Evolutionary conservation across 2,113 vertebrate genomes (phyloP), one percentile per base, ranked within the genome.

Genomic region (Hirundichthys speculiger): DNA sequence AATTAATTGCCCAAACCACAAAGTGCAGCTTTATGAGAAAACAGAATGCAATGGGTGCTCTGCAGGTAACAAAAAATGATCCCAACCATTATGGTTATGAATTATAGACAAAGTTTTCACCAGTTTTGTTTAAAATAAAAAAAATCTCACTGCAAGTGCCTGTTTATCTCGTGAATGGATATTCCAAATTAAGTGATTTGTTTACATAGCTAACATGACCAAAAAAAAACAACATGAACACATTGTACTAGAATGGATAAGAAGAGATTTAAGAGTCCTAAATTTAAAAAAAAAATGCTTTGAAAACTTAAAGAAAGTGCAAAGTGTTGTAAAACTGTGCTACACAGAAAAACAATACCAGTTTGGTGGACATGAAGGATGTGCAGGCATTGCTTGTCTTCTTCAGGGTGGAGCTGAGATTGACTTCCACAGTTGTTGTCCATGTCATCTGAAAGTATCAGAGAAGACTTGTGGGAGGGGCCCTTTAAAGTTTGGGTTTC

Each of bases 261-360:
- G n/a, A 14, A 54, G 18, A 42, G 46, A 58, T 7, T n/a, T n/a
- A 65, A 45, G 41, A 64, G 27, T 20, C 30, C 9, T 34, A 34
- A 10, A 34, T 39, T 15, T 18, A 11, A 14, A 40, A 22, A 30
- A 24, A 39, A 16, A 55, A 60, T 54, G 14, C 14, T 40, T 12
- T 11, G 22, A 4, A 21, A 49, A 9, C 15, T 24, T 14, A 57
- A n/a, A 15, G 3, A 39, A 27, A 49, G 42, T 57, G 64, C n/a
- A 53, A 38, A 39, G 18, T 34, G 21, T 42, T 24, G 16, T 25
- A 15, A 7, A 34, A 10, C 30, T 7, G 30, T 34, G 30, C 15
- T 43, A n/a, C 54, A 63, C 39, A 73, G 20, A 59, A 34, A 48
- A 18, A 52, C 16, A 43, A 57, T 84, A 93, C 93, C 85, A 50